Base-by-base conservation (phyloP, 2,888 invertebrate species). In the Griposia aprilina region DNA sequence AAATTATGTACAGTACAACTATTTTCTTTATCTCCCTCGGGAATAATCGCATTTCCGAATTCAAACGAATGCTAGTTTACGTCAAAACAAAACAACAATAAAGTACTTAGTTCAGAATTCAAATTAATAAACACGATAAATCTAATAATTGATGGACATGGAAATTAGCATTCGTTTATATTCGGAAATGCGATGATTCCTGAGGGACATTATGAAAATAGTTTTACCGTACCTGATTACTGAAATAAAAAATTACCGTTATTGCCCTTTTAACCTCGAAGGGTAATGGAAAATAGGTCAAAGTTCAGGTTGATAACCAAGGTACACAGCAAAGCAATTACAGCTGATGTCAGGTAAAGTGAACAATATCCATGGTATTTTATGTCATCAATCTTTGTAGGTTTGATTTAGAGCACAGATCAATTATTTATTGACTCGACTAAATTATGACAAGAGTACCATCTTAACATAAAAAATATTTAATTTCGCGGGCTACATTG, bases 221-320 rank as follows among this genome's bases (percentile, higher is more conserved):
- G 30, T 36, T 36, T 1, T 36, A 36, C 30, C 3, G 30, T 36
- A 36, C 55, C 60, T 62, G 48, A 74, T 41, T n/a, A 79, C 55
- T 57, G 36, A 81, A 59, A 65, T 69, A 80, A 80, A 81, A 65
- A 11, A 26, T 36, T 3, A 45, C 48, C 57, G 59, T 75, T 63
- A 80, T 75, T 45, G 15, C 57, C n/a, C 50, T 62, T 74, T 63
- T 57, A 36, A n/a, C 74, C 63, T 65, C n/a, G 45, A 59, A 10
- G 2, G 26, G 59, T 5, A 23, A 20, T 48, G 17, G 36, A 48
- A 69, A 75, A 76, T 81, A 76, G 69, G 81, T 76, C 65, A 80
- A 76, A 81, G 81, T 80, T 81, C 75, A 81, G 17, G n/a, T 76
- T 68, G 75, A 36, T 48, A 36, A 52, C 13, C 45, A 65, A 52